These are phyloP conservation scores for Buteo buteo DNA, from an alignment of 2,113 vertebrate species.

Conservation along the genomic window DNA sequence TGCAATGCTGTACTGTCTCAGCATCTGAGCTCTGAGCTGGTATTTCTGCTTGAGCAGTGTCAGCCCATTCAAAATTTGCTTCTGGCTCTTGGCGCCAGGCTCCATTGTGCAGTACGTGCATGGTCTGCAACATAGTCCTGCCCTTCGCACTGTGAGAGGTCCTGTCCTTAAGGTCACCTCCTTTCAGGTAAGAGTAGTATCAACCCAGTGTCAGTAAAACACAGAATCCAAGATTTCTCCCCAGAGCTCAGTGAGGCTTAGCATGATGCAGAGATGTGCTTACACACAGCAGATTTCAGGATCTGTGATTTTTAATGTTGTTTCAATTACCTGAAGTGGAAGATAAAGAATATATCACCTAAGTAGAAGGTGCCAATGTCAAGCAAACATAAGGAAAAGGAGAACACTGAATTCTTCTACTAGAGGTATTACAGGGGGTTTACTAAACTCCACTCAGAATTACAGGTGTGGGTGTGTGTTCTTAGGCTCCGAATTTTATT, in stretches of 20 bases:
- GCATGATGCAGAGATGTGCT: not conserved
- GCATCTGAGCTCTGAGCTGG: not conserved
- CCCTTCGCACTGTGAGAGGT: not conserved
- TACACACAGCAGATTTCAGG: not conserved
- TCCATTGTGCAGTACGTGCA: not conserved
- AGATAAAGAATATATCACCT: not conserved
- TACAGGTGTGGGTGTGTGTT: not conserved
- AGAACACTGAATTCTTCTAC: not conserved
- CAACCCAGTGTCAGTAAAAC: not conserved
- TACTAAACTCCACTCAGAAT: not conserved
- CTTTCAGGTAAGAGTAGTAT: not conserved
- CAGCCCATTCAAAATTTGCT: not conserved
- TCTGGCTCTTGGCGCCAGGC: not conserved
- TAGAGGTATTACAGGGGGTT: not conserved
- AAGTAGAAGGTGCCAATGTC: not conserved
- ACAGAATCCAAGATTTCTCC: not conserved
- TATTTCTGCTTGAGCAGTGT: not conserved
- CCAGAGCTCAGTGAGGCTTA: not conserved
- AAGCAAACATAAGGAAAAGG: not conserved
- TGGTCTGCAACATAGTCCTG: not conserved
- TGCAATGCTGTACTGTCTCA: not conserved
- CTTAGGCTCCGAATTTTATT: not conserved
- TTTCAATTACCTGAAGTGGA: not conserved
- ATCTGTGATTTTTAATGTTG: not conserved
- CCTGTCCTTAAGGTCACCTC: not conserved